Conservation (phyloP, 53 echinoderm and acorn worm genomes). For the Crossaster papposus region DNA sequence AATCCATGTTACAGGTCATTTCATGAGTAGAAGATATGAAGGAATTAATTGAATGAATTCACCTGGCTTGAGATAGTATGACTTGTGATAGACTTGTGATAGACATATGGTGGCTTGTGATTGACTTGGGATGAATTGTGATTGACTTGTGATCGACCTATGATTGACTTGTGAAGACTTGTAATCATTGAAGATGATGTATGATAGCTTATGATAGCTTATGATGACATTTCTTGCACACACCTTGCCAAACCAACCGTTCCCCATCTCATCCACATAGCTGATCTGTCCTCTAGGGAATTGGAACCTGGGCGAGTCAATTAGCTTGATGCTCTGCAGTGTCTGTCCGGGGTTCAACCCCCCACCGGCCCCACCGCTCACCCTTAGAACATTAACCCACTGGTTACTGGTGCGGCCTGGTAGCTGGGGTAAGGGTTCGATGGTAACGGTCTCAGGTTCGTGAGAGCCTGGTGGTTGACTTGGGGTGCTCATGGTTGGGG, state of each 20-base stretch:
- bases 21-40: too few relatives aligned
- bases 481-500: slow-evolving; percentile 92
- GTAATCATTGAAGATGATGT: too few relatives aligned
- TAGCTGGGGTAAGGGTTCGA: slow-evolving; percentile 75
- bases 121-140: too few relatives aligned
- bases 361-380: neutral
- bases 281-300: slow-evolving; percentile 86
- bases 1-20: too few relatives aligned
- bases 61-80: too few relatives aligned
- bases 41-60: too few relatives aligned
- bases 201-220: too few relatives aligned
- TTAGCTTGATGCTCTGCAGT: slow-evolving; percentile 63
- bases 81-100: too few relatives aligned
- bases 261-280: slow-evolving; percentile 96
- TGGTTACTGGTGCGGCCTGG: slow-evolving; percentile 37
- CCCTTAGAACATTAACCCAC: slow-evolving; percentile 48
- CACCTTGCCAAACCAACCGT: slow-evolving; percentile 99
- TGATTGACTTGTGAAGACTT: too few relatives aligned
- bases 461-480: slow-evolving; percentile 60
- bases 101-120: too few relatives aligned
- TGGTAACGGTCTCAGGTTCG: slow-evolving; percentile 70
- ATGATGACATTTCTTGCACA: neutral
- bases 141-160: too few relatives aligned
- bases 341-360: slow-evolving; percentile 36
- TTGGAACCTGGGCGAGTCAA: slow-evolving; percentile 81